Conservation (phyloP, 2,888 invertebrate genomes). For the Deilephila elpenor region DNA sequence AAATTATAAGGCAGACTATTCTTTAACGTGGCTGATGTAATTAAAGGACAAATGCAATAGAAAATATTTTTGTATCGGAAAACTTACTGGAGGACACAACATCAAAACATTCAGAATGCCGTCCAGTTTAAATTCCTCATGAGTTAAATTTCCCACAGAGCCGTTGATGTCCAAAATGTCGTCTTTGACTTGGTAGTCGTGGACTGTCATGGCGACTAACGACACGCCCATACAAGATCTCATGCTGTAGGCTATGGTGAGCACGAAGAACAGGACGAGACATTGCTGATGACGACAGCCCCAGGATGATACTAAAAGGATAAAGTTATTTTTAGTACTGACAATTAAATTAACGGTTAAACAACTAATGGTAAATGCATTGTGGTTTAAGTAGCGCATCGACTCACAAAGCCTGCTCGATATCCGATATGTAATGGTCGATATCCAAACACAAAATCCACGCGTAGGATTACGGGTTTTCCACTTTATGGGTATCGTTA, state of each 20-base stretch:
- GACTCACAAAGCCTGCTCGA: too few relatives aligned
- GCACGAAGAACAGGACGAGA: conserved; percentile 82
- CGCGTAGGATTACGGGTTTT: too few relatives aligned
- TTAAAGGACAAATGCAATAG: too few relatives aligned
- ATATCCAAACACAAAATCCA: too few relatives aligned
- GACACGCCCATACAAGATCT: conserved; percentile 87
- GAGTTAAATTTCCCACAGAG: neutral
- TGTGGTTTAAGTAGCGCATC: too few relatives aligned
- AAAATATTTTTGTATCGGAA: neutral
- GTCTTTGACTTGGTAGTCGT: conserved; percentile 29
- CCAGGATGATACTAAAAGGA: conserved; percentile 57
- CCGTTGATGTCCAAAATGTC: neutral
- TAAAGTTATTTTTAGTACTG: neutral
- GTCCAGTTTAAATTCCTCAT: conserved; percentile 41
- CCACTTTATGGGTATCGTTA: too few relatives aligned
- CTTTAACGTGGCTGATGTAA: too few relatives aligned
- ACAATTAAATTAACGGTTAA: too few relatives aligned
- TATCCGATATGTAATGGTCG: too few relatives aligned
- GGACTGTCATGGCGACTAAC: conserved; percentile 86
- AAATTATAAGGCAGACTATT: too few relatives aligned
- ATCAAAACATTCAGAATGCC: conserved; percentile 56
- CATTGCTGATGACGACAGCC: conserved; percentile 85
- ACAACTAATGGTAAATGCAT: too few relatives aligned
- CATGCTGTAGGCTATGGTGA: conserved; percentile 86
- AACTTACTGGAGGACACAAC: conserved; percentile 57